A percentile compares a stretch with the other conserved stretches of the same genome.
Conservation (phyloP, 1,140 invertebrate genomes). For the Euura lappo region DNA sequence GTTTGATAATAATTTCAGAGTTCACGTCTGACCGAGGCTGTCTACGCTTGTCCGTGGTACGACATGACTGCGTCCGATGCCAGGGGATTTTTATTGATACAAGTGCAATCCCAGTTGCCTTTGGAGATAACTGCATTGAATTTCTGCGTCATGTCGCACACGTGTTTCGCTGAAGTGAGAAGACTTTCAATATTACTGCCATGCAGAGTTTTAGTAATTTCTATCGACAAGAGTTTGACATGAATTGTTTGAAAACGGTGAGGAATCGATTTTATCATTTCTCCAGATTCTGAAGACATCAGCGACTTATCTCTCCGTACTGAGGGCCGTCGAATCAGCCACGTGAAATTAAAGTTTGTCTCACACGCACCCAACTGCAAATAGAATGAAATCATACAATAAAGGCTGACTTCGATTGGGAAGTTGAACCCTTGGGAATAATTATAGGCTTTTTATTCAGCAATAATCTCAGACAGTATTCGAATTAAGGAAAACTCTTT, state of each 20-base stretch:
- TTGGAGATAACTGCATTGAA: slow-evolving; percentile 20
- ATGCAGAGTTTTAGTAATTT: not conserved
- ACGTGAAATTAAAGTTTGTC: too few species aligned
- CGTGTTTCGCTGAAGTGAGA: slow-evolving; percentile 15
- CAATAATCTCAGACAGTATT: not conserved
- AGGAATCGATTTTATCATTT: not conserved
- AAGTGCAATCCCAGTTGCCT: slow-evolving; percentile 13
- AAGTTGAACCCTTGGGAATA: not conserved
- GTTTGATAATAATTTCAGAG: slow-evolving; percentile 7
- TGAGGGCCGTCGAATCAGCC: slow-evolving; percentile 6
- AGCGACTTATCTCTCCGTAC: slow-evolving; percentile 11
- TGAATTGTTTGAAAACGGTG: not conserved
- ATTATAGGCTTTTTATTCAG: not conserved
- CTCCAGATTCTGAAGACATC: slow-evolving; percentile 16
- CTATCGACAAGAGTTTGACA: not conserved
- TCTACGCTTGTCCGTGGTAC: slow-evolving; percentile 17
- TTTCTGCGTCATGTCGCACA: not conserved
- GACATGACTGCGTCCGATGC: slow-evolving; percentile 1
- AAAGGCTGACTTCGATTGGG: not conserved
- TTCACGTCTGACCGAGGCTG: not conserved
- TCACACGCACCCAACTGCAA: too few species aligned
- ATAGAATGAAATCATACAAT: not conserved
- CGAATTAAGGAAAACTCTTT: not conserved
- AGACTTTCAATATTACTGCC: not conserved
- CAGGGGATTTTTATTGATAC: slow-evolving; percentile 11